A percentile compares a stretch with the other conserved stretches of the same genome.
phyloP scores from a whole-genome alignment of 2,113 vertebrate genomes.

The Limanda limanda region DNA sequence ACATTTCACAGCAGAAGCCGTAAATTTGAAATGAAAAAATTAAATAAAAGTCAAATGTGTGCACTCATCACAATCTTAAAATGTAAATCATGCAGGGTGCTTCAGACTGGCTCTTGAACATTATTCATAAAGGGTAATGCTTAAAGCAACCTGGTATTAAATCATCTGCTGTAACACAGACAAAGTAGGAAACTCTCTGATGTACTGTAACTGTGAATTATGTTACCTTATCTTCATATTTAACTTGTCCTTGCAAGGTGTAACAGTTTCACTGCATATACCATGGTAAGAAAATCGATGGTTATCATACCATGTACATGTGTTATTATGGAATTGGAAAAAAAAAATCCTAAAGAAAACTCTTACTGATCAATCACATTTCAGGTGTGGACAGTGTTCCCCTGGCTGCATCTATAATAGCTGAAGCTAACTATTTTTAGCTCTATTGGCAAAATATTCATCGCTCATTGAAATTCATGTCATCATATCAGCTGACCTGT shows the following conservation, averaged over 20 bases:
- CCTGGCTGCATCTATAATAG: neutral
- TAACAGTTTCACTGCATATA: neutral
- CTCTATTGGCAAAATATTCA: neutral
- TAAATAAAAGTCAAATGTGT: neutral
- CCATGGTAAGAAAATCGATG: neutral
- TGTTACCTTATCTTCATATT: constrained; percentile 36
- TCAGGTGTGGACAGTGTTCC: too few species aligned
- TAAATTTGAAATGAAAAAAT: neutral
- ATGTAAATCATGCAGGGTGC: constrained; percentile 2
- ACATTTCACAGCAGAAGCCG: too few species aligned
- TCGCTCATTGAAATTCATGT: neutral
- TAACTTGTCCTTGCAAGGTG: neutral
- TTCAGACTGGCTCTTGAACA: neutral
- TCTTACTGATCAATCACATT: too few species aligned
- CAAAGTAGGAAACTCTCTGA: constrained; percentile 43
- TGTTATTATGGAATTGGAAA: too few species aligned
- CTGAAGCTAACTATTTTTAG: constrained; percentile 1
- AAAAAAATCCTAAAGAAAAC: too few species aligned
- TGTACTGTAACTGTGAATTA: constrained; percentile 23
- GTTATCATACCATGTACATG: too few species aligned
- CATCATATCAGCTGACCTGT: constrained; percentile 60
- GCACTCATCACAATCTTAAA: neutral
- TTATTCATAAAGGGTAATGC: constrained; percentile 20
- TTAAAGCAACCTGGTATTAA: constrained; percentile 25
- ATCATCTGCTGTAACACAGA: constrained; percentile 27